phyloP scores from a whole-genome alignment of 2,113 vertebrate genomes.

The Plotosus lineatus region DNA sequence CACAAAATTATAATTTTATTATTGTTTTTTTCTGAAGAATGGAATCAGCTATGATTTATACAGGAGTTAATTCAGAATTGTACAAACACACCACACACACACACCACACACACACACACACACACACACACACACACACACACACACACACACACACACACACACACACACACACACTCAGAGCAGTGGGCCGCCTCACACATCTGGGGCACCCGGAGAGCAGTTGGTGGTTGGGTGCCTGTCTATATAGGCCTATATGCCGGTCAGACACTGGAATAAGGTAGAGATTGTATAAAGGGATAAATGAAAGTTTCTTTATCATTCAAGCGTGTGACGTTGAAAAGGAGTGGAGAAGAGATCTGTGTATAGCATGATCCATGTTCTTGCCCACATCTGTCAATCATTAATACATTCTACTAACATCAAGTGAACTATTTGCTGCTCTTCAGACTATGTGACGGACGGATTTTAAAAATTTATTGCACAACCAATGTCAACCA shows the following conservation, averaged over 20 bases:
- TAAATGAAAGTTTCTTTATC: not conserved
- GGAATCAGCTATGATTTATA: not conserved
- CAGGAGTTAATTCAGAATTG: not conserved
- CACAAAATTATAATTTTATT: not conserved
- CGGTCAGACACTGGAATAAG: conserved; percentile 5
- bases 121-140: no score
- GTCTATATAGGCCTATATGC: no score
- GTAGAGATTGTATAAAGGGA: not conserved
- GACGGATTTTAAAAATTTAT: conserved; percentile 45
- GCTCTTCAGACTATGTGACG: conserved; percentile 56
- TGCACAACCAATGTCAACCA: conserved; percentile 52
- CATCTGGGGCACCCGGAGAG: no score
- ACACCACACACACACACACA: no score
- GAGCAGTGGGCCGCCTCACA: no score
- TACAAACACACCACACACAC: no score
- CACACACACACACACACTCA: no score
- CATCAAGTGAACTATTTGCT: conserved; percentile 26
- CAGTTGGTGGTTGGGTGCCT: no score
- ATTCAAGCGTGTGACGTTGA: not conserved
- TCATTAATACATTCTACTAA: conserved; percentile 63
- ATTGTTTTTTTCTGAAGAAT: not conserved
- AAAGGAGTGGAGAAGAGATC: not conserved
- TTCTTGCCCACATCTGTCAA: conserved; percentile 59
- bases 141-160: no score
- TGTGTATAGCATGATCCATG: not conserved